Conservation (phyloP, 2,113 vertebrate genomes). For the Ibidorhyncha struthersii region DNA sequence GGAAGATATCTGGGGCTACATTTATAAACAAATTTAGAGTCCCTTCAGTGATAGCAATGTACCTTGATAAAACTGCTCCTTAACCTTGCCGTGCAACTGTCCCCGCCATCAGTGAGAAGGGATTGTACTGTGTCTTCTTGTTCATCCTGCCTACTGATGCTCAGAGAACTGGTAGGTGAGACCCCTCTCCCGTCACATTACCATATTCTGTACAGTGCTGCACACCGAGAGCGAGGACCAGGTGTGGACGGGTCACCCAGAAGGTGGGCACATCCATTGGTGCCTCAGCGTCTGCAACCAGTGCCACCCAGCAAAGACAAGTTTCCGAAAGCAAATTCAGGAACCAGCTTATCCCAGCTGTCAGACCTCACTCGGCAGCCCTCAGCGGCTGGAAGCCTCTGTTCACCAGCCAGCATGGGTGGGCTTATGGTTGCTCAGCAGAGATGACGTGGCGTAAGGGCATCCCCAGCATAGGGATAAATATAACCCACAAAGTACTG, state of each 20-base stretch:
- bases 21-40: neutral
- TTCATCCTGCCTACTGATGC: neutral
- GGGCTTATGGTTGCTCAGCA: neutral
- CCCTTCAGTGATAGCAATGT: neutral
- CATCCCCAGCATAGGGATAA: rapidly evolving
- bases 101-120: neutral
- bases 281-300: neutral
- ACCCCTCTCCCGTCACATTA: rapidly evolving
- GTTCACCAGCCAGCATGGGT: neutral
- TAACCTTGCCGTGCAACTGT: neutral
- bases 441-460: rapidly evolving
- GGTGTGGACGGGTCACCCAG: too few relatives aligned
- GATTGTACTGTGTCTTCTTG: neutral
- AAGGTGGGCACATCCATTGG: neutral
- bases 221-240: neutral
- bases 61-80: neutral
- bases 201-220: neutral
- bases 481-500: neutral
- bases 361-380: neutral
- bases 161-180: neutral
- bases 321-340: neutral
- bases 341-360: neutral
- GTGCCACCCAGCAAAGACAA: neutral
- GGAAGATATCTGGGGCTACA: neutral
- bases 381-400: neutral